Base-by-base conservation (phyloP, 2,113 vertebrate species). In the Danionella cerebrum region DNA sequence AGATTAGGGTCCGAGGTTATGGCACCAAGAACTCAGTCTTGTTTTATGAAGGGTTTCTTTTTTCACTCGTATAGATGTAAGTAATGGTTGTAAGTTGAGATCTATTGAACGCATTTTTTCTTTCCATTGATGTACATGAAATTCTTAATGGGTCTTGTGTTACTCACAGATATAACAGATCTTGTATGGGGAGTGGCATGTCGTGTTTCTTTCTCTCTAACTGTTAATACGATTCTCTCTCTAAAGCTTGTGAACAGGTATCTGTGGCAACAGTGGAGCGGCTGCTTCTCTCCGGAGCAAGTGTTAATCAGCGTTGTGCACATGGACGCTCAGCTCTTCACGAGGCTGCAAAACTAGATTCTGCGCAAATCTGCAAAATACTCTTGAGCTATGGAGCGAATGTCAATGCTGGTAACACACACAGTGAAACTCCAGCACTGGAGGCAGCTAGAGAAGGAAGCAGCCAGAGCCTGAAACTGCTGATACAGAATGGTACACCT, bases 311-410 rank as follows among this genome's bases (percentile, higher is more conserved):
- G 31, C 91, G 96, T 1, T 98, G 96, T 75, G 88, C 87, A 64
- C 88, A 89, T 12, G 93, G 94, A 41, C 94, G 92, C 93, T 95
- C 94, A 0, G 94, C 94, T 2, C 91, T 99, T 50, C 95, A 98
- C 0, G 93, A 97, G 76, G 92, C 96, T 1, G 92, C 91, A 0
- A 89, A 89, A 2, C 84, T 88, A 67, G 89, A 93, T 19, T 92
- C 92, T 79, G 78, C 89, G 41, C 88, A 90, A 42, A 90, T 92
- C 72, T 93, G 91, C 11, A 91, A 94, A 21, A 84, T 90, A 33
- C 87, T 99, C 4, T 72, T 96, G 67, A 81, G 83, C 65, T 90
- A 90, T 0, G 89, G 95, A 3, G 95, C 94, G 73, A 84, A 88
- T 41, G 80, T 96, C 69, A 92, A 94, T 42, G 83, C 92, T 38